Evolutionary conservation across 2,113 vertebrate genomes (phyloP).

Genomic region (Orthonyx spaldingii): DNA sequence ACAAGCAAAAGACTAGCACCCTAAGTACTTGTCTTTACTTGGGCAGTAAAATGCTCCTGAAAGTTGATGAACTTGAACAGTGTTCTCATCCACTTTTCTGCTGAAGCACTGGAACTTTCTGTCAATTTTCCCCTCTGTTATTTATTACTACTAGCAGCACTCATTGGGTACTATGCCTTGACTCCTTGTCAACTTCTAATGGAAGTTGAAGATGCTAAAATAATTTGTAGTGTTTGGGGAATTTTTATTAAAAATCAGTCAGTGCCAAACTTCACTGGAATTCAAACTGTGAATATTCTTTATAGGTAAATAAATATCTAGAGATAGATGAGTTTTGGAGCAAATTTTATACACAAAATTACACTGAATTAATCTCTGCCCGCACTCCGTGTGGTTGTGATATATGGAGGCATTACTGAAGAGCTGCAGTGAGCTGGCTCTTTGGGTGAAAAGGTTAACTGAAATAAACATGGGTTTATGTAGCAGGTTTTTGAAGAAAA

Average conservation of each 20-base stretch:
- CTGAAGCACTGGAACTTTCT: neutral
- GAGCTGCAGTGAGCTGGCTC: neutral
- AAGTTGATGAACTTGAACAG: neutral
- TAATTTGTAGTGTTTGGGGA: neutral
- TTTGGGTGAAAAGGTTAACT: conserved; percentile 44
- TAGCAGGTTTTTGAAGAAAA: neutral
- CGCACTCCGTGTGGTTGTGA: neutral
- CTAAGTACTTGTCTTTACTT: neutral
- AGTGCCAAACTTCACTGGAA: neutral
- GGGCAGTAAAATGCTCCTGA: neutral
- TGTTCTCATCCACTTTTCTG: neutral
- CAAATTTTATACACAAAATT: conserved; percentile 25
- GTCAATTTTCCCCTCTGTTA: neutral
- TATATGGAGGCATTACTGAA: neutral
- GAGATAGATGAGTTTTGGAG: neutral
- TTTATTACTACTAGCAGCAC: neutral
- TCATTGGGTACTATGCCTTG: neutral
- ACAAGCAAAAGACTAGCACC: neutral
- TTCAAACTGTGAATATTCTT: neutral
- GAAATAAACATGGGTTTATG: neutral
- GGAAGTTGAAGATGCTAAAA: neutral
- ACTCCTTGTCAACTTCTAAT: neutral
- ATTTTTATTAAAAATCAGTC: neutral
- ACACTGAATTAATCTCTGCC: neutral
- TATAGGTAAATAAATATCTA: neutral